Base-by-base conservation (phyloP, 2,113 vertebrate species). In the Dermatemys mawii region DNA sequence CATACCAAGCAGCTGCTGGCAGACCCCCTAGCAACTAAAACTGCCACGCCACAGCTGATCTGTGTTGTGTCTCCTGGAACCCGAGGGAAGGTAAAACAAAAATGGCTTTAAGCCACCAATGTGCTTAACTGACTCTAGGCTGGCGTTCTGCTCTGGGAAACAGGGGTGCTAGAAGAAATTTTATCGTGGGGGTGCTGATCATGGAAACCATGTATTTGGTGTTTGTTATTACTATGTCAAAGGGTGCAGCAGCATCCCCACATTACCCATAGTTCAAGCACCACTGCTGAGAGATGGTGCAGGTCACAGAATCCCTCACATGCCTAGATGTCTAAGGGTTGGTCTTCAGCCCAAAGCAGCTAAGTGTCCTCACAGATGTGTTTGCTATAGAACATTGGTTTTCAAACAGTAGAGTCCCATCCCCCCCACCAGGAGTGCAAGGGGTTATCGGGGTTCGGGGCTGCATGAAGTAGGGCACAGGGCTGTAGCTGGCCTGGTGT, bases 1-100 rank as follows among this genome's bases (percentile, higher is more conserved):
- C 57, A 12, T 24, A 5, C 11, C 2, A 0, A 67, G 32, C 60
- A n/a, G 35, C 7, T 1, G 9, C n/a, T 70, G n/a, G 63, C 35
- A 70, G 63, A 38, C 17, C 19, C 41, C 2, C 73, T 27, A 46
- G 17, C 9, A 70, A n/a, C 17, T 35, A 70, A 11, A 70, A 70
- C n/a, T 38, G 8, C 63, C n/a, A 73, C 5, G 9, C 67, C 38
- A 73, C 9, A 41, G 22, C n/a, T 38, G n/a, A 4, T 70, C 63
- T 38, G 17, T 38, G 13, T 44, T 76, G 41, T 24, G 26, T 26
- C 41, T 76, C 22, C 41, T 46, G 41, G 6, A 44, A 41, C 24
- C 41, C 4, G 41, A 44, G 26, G 41, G 24, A 24, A 46, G 41
- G 41, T 22, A 46, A 11, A 24, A 76, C 6, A 46, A 41, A 75